A percentile compares a stretch with the other conserved stretches of the same genome.
phyloP scores from a whole-genome alignment of 2,113 vertebrate species.

The Monopterus albus region DNA sequence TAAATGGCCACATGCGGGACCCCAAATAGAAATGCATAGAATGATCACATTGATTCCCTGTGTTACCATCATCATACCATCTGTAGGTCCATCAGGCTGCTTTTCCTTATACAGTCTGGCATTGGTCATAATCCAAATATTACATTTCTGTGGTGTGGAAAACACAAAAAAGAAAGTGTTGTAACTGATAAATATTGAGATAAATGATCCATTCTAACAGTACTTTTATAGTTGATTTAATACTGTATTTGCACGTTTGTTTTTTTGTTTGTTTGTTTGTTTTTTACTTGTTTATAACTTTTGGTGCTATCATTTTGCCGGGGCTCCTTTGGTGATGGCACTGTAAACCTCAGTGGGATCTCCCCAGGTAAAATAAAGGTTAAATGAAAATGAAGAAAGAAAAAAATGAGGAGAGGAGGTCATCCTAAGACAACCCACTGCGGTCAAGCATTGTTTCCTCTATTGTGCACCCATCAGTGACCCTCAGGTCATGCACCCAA shows the following conservation, averaged over 20 bases:
- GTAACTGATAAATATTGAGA: too few relatives aligned
- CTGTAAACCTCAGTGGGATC: too few relatives aligned
- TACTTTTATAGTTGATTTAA: too few relatives aligned
- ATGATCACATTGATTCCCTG: not conserved
- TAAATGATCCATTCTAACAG: slow-evolving; percentile 6
- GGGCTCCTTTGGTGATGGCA: too few relatives aligned
- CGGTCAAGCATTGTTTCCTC: slow-evolving; percentile 58
- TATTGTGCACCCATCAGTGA: slow-evolving; percentile 70
- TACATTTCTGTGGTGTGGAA: slow-evolving; percentile 80
- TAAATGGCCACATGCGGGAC: slow-evolving; percentile 23
- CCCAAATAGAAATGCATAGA: not conserved
- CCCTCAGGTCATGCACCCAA: slow-evolving; percentile 60
- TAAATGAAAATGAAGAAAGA: too few relatives aligned
- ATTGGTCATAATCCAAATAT: slow-evolving; percentile 86
- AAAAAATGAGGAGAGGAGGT: too few relatives aligned
- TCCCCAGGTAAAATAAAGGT: too few relatives aligned
- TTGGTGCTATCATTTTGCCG: too few relatives aligned
- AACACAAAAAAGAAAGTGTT: not conserved
- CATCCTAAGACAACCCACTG: slow-evolving; percentile 24
- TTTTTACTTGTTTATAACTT: too few relatives aligned
- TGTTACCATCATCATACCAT: slow-evolving; percentile 35
- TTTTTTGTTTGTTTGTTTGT: too few relatives aligned
- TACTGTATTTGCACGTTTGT: too few relatives aligned
- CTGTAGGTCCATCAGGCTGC: slow-evolving; percentile 34
- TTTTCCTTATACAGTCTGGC: slow-evolving; percentile 72